Evolutionary conservation across 2,888 invertebrate genomes (phyloP).

Genomic region (Drosophila colorata): DNA sequence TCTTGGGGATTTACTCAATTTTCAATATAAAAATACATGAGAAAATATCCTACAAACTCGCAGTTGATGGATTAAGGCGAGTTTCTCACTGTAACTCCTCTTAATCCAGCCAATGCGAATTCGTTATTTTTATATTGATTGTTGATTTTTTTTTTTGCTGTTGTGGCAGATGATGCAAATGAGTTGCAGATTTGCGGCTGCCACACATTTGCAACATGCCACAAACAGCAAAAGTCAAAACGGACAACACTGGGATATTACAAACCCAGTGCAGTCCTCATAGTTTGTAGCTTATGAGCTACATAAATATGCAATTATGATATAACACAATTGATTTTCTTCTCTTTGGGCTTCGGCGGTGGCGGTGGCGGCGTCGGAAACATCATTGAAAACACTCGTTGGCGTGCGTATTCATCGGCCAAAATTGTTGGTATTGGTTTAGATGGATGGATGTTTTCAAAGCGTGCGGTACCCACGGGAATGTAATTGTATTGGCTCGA

Average conservation of each 20-base stretch:
- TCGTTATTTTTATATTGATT: conserved; percentile 1
- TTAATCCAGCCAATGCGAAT: conserved; percentile 7
- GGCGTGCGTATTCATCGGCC: conserved; percentile 8
- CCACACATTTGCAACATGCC: neutral
- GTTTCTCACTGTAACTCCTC: neutral
- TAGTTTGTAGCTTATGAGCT: conserved; percentile 44
- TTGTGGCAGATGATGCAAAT: conserved; percentile 3
- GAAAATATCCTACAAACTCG: conserved; percentile 4
- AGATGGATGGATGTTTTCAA: neutral
- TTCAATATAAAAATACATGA: conserved; percentile 2
- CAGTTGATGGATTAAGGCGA: conserved; percentile 4
- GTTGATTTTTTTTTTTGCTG: conserved; percentile 13
- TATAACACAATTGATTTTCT: conserved; percentile 46
- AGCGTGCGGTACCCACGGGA: conserved; percentile 14
- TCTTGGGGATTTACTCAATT: neutral
- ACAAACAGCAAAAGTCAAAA: conserved; percentile 38
- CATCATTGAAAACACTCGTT: no score
- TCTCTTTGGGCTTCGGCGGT: conserved; percentile 19
- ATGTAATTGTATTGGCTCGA: conserved; percentile 11
- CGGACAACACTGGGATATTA: conserved; percentile 19
- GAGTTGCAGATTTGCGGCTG: neutral
- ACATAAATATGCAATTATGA: conserved; percentile 42
- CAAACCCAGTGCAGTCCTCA: conserved; percentile 33
- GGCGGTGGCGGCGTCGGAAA: neutral
- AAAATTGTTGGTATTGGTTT: neutral